Base-by-base conservation (phyloP, 2,888 invertebrate species). In the Sphecodes monilicornis region DNA sequence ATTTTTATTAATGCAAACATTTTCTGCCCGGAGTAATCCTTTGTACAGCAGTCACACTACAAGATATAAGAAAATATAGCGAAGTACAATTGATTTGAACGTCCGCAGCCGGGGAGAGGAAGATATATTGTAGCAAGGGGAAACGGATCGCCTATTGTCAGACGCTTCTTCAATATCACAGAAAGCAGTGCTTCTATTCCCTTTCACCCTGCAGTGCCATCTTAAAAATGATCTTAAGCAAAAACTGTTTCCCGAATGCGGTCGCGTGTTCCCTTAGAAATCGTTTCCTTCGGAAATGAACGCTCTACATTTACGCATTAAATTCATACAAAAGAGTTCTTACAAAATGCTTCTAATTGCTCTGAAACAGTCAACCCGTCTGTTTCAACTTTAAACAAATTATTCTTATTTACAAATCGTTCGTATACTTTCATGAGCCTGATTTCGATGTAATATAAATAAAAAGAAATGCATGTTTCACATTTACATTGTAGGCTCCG, bases 81-180 rank as follows among this genome's bases (percentile, higher is more conserved):
- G 68, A 68, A 4, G 68, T 36, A 68, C 68, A 39, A 68, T 68
- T 68, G 68, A 68, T 68, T 68, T 39, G 68, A 39, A 68, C 68
- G 68, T 68, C 68, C 39, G 36, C n/a, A 13, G 13, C 36, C 50
- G 32, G 54, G 54, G 54, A 73, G 39, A 32, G 54, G 29, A 32
- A 50, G 43, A 72, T 50, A 36, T 72, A 36, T 72, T 73, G 73
- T 57, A 57, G 36, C n/a, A 26, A 36, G 36, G 57, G 73, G 50
- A 50, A 50, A 50, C 71, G 50, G 46, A 71, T 50, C 43, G 71
- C 43, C 36, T 57, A 57, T 50, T 73, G 73, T 50, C 50, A 73
- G 68, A 68, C 68, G 39, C 68, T 68, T 68, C 68, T 68, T 68
- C 68, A 68, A 68, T 68, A 68, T 68, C 39, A n/a, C 39, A 68